phyloP scores from a whole-genome alignment of 2,113 vertebrate genomes.

The Syngnathoides biaculeatus region DNA sequence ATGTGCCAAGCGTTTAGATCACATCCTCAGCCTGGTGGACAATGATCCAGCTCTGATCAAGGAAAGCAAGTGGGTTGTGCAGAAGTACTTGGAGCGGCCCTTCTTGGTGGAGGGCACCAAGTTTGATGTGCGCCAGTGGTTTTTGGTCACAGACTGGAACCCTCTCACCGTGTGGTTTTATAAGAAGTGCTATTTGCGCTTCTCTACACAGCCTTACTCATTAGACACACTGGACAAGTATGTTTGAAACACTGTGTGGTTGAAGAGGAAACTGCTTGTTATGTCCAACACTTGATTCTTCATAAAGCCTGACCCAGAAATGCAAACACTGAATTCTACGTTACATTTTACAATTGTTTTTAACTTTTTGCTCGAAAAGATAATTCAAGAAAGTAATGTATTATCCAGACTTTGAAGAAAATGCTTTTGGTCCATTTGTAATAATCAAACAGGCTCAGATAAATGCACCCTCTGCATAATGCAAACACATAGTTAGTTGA shows the following conservation, averaged over 20 bases:
- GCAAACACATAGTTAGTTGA: too few relatives aligned
- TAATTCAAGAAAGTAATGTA: neutral
- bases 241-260: conserved; percentile 14
- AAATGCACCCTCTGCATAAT: too few relatives aligned
- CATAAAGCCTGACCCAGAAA: neutral
- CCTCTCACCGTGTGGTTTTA: conserved; percentile 90
- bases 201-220: conserved; percentile 84
- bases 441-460: too few relatives aligned
- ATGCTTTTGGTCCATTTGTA: neutral
- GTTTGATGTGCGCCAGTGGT: conserved; percentile 91
- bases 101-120: conserved; percentile 85
- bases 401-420: neutral
- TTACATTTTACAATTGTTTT: neutral
- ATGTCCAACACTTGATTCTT: neutral
- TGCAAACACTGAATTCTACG: neutral
- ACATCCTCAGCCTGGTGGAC: conserved; percentile 76
- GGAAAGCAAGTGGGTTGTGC: conserved; percentile 85
- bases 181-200: conserved; percentile 83
- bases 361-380: neutral
- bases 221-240: conserved; percentile 79
- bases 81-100: conserved; percentile 89
- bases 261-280: neutral
- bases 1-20: conserved; percentile 77
- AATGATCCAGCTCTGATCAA: conserved; percentile 47
- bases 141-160: conserved; percentile 89